A percentile compares a stretch with the other conserved stretches of the same genome.
phyloP scores from a whole-genome alignment of 2,888 invertebrate genomes.

The Dynastes maya region DNA sequence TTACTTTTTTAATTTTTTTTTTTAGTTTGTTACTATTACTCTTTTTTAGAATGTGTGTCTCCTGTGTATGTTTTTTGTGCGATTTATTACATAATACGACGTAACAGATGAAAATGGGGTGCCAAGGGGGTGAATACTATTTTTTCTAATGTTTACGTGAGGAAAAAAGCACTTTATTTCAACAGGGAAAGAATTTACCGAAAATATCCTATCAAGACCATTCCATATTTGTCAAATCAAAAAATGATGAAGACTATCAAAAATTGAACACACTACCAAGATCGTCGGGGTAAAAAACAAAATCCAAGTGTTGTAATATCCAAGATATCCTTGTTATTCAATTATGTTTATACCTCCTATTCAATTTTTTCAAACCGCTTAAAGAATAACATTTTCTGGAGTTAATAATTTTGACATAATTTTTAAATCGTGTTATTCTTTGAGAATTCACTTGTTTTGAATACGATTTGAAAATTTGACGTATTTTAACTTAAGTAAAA shows the following conservation, averaged over 20 bases:
- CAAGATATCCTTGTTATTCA: neutral
- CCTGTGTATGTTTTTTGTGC: constrained; percentile 15
- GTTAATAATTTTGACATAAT: too few relatives aligned
- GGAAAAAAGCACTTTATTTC: neutral
- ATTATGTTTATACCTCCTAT: neutral
- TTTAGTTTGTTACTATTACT: neutral
- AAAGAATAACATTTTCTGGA: neutral
- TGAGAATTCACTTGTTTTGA: neutral
- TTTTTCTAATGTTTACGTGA: neutral
- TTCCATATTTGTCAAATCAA: neutral
- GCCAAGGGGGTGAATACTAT: too few relatives aligned
- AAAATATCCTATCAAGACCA: constrained; percentile 5
- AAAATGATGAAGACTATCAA: neutral
- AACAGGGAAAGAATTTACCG: neutral
- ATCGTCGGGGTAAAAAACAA: neutral
- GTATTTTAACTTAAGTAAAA: neutral
- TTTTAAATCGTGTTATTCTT: neutral
- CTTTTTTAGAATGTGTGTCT: constrained; percentile 19
- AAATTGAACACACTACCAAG: neutral
- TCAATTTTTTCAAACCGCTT: neutral
- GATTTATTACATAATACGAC: neutral
- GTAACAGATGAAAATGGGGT: too few relatives aligned
- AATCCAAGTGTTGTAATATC: neutral
- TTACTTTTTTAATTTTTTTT: neutral
- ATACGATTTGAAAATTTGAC: neutral